These are phyloP conservation scores for Papilio protenor DNA, from an alignment of 2,888 invertebrate species.

Conservation along the genomic window DNA sequence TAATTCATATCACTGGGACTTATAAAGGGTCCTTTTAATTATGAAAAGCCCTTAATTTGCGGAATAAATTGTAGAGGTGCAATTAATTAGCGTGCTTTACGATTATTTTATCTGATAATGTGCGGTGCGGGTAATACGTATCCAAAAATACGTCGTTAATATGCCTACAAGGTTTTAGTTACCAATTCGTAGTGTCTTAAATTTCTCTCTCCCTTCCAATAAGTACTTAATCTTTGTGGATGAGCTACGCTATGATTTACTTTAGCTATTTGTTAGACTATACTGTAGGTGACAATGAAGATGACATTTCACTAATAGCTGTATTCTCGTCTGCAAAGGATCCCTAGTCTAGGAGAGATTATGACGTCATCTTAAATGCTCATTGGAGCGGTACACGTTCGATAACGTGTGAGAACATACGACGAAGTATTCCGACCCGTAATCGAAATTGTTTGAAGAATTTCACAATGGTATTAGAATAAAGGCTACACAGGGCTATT, in stretches of 20 bases:
- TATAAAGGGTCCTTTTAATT: constrained; percentile 19
- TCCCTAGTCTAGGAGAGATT: constrained; percentile 43
- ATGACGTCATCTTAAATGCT: constrained; percentile 50
- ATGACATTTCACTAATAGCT: constrained; percentile 49
- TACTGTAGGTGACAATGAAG: constrained; percentile 1
- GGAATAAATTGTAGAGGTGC: constrained; percentile 6
- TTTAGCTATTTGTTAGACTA: constrained; percentile 1
- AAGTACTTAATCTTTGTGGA: constrained; percentile 2
- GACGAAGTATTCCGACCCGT: constrained; percentile 16
- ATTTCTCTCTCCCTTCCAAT: neutral
- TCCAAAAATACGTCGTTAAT: neutral
- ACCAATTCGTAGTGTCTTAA: neutral
- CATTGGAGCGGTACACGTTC: constrained; percentile 46
- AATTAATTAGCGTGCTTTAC: constrained; percentile 10
- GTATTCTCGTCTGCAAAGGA: constrained; percentile 40
- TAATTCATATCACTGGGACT: constrained; percentile 26
- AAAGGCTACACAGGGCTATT: neutral
- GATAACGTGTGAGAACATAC: constrained; percentile 45
- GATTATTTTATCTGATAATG: constrained; percentile 4
- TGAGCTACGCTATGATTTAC: constrained; percentile 2
- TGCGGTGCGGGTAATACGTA: neutral
- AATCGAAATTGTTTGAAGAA: neutral
- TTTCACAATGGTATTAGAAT: neutral
- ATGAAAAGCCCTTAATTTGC: constrained; percentile 33
- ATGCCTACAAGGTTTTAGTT: neutral